Evolutionary conservation across 37 sponge, comb jelly and placozoan species (phyloP).

Genomic region (Corticium candelabrum): DNA sequence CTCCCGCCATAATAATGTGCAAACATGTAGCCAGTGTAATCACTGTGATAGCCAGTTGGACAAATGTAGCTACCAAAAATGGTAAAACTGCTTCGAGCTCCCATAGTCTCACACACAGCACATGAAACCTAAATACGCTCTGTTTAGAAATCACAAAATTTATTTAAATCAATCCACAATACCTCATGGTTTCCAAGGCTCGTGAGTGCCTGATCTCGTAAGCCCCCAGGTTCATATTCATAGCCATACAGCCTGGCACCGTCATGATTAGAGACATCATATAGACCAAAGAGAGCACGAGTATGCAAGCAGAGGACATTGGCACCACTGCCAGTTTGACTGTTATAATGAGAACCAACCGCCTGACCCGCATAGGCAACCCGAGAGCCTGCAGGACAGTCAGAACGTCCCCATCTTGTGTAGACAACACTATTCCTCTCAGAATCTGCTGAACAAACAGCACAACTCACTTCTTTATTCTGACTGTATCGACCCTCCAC

Average conservation of each 20-base stretch:
- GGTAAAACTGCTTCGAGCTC: neutral
- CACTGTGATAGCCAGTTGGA: conserved; percentile 7
- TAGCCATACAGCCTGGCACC: neutral
- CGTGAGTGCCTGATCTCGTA: neutral
- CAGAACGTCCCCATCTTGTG: neutral
- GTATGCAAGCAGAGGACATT: neutral
- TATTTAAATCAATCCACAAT: neutral
- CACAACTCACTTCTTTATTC: neutral
- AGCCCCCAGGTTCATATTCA: neutral
- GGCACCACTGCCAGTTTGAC: neutral
- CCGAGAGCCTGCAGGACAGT: neutral
- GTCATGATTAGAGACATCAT: neutral
- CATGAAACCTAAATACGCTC: conserved; percentile 3
- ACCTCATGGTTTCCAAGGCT: neutral
- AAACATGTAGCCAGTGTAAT: conserved; percentile 19
- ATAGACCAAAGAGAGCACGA: neutral
- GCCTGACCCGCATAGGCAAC: neutral
- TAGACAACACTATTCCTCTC: neutral
- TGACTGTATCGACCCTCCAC: neutral
- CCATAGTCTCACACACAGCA: conserved; percentile 14
- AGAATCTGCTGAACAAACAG: neutral
- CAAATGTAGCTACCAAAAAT: neutral
- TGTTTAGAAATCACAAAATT: no score
- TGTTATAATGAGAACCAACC: neutral
- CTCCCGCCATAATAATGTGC: neutral